Evolutionary conservation across 2,113 vertebrate species (phyloP).

Genomic region (Ceyx margarethae): DNA sequence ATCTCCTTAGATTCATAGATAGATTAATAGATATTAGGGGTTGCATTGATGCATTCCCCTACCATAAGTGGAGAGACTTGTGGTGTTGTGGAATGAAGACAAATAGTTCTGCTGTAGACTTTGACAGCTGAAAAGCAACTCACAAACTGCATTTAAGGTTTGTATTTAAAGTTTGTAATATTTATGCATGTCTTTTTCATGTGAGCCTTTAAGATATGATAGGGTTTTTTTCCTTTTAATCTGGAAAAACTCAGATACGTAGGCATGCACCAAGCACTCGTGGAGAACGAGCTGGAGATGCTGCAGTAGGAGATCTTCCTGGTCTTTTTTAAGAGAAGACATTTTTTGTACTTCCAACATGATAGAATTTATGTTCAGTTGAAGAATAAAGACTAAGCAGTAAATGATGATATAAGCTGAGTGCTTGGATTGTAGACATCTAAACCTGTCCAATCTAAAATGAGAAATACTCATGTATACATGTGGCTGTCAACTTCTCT

Average conservation of each 20-base stretch:
- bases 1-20: not conserved
- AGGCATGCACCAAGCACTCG: fast-evolving
- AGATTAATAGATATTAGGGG: too few species aligned
- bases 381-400: not conserved
- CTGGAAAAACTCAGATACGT: not conserved
- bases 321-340: not conserved
- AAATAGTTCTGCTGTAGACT: not conserved
- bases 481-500: not conserved
- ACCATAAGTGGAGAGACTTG: not conserved
- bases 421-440: not conserved
- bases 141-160: not conserved
- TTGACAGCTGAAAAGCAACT: not conserved
- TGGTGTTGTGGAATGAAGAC: too few species aligned
- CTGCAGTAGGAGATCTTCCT: not conserved
- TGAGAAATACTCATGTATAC: not conserved
- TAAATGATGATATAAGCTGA: fast-evolving
- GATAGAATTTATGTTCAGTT: not conserved
- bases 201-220: not conserved
- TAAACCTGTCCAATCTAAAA: not conserved
- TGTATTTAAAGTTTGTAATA: not conserved
- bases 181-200: not conserved
- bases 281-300: not conserved
- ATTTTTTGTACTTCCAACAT: not conserved
- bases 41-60: not conserved
- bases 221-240: not conserved